Percentiles rank a stretch among this genome's conserved stretches.
Conservation (phyloP, 2,113 vertebrate species). For the Amazona guildingii region DNA sequence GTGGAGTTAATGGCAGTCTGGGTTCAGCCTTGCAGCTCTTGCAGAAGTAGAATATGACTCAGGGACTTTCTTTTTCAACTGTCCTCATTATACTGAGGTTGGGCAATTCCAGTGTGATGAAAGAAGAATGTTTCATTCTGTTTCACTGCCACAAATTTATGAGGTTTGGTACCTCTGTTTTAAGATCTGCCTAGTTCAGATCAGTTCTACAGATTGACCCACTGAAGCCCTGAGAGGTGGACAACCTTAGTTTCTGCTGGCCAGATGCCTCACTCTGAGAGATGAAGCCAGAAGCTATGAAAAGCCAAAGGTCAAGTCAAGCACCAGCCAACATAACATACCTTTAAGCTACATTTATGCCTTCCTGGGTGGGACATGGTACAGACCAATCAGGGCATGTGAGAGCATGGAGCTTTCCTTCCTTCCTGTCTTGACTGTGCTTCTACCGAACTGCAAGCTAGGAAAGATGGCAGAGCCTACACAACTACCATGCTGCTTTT, state of each 20-base stretch:
- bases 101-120: slow-evolving; percentile 20
- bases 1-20: background rate
- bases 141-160: background rate
- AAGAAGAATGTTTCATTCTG: background rate
- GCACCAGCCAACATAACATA: background rate
- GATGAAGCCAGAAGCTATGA: background rate
- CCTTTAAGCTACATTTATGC: background rate
- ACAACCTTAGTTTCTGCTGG: background rate
- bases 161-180: background rate
- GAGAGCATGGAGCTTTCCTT: background rate
- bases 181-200: background rate
- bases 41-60: slow-evolving; percentile 17
- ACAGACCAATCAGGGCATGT: background rate
- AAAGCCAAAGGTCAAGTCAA: background rate
- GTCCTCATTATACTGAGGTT: background rate
- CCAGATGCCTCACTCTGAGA: background rate
- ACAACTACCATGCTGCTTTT: background rate
- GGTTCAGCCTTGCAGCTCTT: background rate
- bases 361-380: background rate
- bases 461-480: background rate
- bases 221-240: background rate
- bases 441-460: background rate
- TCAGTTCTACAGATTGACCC: background rate
- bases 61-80: background rate
- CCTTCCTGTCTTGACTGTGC: background rate